phyloP scores from a whole-genome alignment of 2,797 vertebrate species.

The Chiloscyllium punctatum region DNA sequence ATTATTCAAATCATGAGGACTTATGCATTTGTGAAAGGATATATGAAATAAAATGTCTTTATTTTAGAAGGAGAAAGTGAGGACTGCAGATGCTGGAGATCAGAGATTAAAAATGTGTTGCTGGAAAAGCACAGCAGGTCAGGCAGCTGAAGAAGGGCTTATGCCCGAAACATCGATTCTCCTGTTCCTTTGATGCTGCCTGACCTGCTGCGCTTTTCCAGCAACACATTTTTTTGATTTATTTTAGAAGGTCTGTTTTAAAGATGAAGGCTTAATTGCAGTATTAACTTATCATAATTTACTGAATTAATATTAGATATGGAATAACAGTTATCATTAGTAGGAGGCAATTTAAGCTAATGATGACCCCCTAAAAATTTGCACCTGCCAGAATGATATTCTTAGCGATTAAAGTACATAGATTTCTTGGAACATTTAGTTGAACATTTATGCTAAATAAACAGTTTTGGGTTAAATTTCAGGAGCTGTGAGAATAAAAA shows the following conservation, averaged over 20 bases:
- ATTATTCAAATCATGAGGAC: not conserved
- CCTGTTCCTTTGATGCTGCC: too few relatives aligned
- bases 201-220: too few relatives aligned
- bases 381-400: not conserved
- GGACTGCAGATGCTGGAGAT: too few relatives aligned
- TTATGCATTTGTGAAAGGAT: not conserved
- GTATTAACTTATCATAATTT: not conserved
- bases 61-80: not conserved
- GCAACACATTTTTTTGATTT: too few relatives aligned
- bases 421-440: not conserved
- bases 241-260: not conserved
- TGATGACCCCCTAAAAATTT: not conserved
- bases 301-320: not conserved
- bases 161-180: too few relatives aligned
- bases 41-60: not conserved
- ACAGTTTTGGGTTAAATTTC: not conserved
- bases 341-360: not conserved
- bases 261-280: not conserved
- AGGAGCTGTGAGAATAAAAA: not conserved
- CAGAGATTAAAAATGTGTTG: too few relatives aligned
- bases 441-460: too few relatives aligned
- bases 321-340: not conserved
- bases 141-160: too few relatives aligned
- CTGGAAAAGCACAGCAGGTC: too few relatives aligned
- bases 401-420: not conserved